Base-by-base conservation (phyloP, 2,797 vertebrate species). In the Acanthiza pusilla region DNA sequence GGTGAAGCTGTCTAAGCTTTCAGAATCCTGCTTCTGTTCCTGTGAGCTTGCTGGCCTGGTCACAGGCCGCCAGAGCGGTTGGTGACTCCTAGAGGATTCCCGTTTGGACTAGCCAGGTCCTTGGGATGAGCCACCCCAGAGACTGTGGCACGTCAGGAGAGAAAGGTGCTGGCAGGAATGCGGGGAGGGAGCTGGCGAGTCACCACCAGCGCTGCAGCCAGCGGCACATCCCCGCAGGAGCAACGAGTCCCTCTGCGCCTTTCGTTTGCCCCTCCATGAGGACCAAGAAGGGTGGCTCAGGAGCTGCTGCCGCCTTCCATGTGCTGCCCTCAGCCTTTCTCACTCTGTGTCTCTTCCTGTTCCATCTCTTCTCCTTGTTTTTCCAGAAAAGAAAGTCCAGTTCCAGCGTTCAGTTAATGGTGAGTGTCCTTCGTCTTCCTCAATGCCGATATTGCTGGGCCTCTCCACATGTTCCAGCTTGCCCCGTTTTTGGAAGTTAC, bases 351-450 rank as follows among this genome's bases (percentile, higher is more conserved):
- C 98, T 98, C 96, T 98, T 98, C 97, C 98, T 98, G 98, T 98
- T 98, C 98, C 98, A 98, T 98, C 97, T 98, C 98, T 98, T 98
- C 98, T 98, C 98, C 98, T 98, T 98, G 98, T 98, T 98, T 98
- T 98, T 98, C 98, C 98, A 99, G 98, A 98, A 98, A 98, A 98
- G 98, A 98, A 99, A 99, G 98, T 99, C 98, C 98, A 98, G 98
- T 98, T 98, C 98, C 98, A 98, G 98, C 98, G 98, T 98, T 98
- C 98, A 98, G 98, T 98, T 99, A 98, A 98, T 98, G 98, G 98
- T 99, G 98, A 98, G 98, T 98, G 98, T 98, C 97, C 98, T 97
- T 98, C 97, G 97, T 98, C 98, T 98, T 97, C 97, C 97, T 96
- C 95, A 96, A 97, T 95, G 98, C 97, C 42, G 93, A 97, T 98